Evolutionary conservation across 2,113 vertebrate genomes (phyloP).

Genomic region (Nesoenas mayeri): DNA sequence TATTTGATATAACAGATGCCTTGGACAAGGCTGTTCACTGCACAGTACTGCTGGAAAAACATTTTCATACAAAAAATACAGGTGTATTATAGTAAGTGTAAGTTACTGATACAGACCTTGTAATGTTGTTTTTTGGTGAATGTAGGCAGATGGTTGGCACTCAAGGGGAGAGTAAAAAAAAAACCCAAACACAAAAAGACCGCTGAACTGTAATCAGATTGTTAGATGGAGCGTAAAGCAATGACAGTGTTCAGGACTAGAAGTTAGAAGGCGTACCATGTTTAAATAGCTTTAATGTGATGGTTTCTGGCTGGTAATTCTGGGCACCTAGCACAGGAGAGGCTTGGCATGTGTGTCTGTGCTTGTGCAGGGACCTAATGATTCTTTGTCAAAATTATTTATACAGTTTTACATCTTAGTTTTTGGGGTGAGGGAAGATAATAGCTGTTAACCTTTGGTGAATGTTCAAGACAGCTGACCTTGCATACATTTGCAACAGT

Average conservation of each 20-base stretch:
- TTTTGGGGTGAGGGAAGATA: neutral
- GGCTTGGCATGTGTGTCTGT: neutral
- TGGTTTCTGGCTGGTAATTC: slow-evolving; percentile 22
- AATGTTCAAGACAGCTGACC: neutral
- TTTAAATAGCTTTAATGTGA: slow-evolving; percentile 47
- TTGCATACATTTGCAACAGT: neutral
- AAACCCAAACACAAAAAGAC: slow-evolving; percentile 13
- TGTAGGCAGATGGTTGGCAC: slow-evolving; percentile 59
- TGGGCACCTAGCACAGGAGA: neutral
- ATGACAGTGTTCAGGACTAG: slow-evolving; percentile 16
- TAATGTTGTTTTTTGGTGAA: slow-evolving; percentile 10
- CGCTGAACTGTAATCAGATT: slow-evolving; percentile 51
- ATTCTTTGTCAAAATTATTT: slow-evolving; percentile 39
- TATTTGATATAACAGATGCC: neutral
- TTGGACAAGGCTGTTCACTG: neutral
- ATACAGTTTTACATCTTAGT: neutral
- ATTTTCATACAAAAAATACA: neutral
- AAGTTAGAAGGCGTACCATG: neutral
- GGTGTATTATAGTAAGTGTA: neutral
- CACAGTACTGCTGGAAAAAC: neutral
- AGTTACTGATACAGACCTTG: neutral
- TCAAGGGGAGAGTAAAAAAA: slow-evolving; percentile 34
- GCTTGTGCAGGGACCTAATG: neutral
- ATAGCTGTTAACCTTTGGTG: neutral
- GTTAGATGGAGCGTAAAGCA: slow-evolving; percentile 51